phyloP scores from a whole-genome alignment of 2,113 vertebrate species.

The Junco hyemalis region DNA sequence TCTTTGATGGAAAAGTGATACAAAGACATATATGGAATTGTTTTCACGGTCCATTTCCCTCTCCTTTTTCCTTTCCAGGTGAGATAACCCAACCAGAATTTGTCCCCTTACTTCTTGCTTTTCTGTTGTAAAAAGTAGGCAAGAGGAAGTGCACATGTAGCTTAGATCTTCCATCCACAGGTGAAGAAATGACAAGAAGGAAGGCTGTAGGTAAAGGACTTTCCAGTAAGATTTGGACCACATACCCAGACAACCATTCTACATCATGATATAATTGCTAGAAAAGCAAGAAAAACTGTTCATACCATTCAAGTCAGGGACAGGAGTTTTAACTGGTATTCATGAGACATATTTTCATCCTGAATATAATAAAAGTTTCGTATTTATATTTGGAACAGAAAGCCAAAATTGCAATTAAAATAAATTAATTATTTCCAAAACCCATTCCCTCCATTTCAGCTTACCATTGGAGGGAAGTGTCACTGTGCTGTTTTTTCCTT shows the following conservation, averaged over 20 bases:
- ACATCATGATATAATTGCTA: neutral
- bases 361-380: neutral
- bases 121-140: neutral
- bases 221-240: neutral
- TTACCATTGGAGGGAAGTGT: neutral
- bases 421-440: neutral
- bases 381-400: neutral
- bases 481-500: neutral
- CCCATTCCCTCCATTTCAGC: fast-evolving
- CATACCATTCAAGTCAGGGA: neutral
- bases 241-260: neutral
- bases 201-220: neutral
- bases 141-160: neutral
- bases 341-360: neutral
- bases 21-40: neutral
- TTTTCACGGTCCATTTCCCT: neutral
- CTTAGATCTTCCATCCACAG: neutral
- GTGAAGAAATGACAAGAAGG: neutral
- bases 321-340: neutral
- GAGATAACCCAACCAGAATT: neutral
- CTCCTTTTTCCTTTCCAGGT: neutral
- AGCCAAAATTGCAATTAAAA: neutral
- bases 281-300: neutral
- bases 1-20: neutral
- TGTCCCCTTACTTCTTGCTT: neutral